Evolutionary conservation across 1,140 invertebrate species (phyloP).

Genomic region (Penaeus vannamei): DNA sequence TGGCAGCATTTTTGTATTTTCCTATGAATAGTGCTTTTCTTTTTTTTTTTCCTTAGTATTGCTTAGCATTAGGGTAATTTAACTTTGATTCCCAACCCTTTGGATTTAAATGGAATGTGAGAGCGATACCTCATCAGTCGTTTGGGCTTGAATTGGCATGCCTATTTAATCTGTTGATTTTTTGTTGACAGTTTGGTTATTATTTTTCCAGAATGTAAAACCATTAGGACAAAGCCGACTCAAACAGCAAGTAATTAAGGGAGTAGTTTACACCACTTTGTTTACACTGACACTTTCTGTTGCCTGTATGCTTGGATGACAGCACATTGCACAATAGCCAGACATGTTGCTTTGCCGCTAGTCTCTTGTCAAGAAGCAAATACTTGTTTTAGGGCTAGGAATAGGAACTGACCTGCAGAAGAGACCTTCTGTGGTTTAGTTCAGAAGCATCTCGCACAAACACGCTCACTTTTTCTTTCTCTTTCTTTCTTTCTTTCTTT

Average conservation of each 20-base stretch:
- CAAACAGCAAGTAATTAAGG: conserved; percentile 60
- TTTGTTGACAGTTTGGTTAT: conserved; percentile 45
- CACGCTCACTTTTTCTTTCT: too few species aligned
- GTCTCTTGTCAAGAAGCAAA: too few species aligned
- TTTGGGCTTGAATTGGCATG: conserved; percentile 44
- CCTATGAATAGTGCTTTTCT: too few species aligned
- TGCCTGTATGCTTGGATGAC: too few species aligned
- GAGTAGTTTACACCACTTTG: conserved; percentile 44
- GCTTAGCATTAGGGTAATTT: background rate
- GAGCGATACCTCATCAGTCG: background rate
- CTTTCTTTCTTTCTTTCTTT: background rate
- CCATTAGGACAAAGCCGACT: conserved; percentile 61
- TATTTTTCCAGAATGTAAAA: conserved; percentile 64
- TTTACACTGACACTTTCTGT: conserved; percentile 5
- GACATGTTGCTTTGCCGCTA: too few species aligned
- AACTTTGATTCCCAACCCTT: background rate
- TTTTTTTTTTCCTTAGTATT: background rate
- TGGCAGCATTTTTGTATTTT: too few species aligned
- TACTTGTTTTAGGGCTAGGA: too few species aligned
- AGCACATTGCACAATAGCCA: too few species aligned
- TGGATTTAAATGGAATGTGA: background rate
- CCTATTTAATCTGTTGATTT: conserved; percentile 2
- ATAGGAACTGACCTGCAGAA: too few species aligned
- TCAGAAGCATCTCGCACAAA: too few species aligned
- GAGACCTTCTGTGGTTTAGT: too few species aligned